Evolutionary conservation across 64 coral and sea anemone genomes (phyloP), one percentile per base, ranked within the genome.

Genomic region (Porites australiensis): DNA sequence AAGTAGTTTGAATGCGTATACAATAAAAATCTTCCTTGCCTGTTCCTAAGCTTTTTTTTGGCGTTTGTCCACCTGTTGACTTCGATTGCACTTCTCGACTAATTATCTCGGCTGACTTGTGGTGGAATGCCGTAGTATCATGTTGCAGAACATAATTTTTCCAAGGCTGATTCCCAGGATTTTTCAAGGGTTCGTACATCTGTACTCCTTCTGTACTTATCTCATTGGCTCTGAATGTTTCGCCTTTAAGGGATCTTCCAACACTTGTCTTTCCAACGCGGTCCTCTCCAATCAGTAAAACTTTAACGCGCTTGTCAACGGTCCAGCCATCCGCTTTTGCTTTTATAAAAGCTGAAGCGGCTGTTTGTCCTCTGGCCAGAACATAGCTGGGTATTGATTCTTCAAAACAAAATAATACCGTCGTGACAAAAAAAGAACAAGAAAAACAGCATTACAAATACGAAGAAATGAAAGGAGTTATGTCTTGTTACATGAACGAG

Each of bases 261-360:
- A 90, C 12, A 68, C 76, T 90, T 12, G 88, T 90, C 47, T 90
- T 90, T 70, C 88, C 88, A 6, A 64, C 60, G 21, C 88, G 62
- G 21, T 57, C 73, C 51, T 90, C 77, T 19, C 88, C 88, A 53
- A 90, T 53, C 63, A 90, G 18, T 44, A 81, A 54, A 1, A 90
- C 64, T 20, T 63, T 76, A 3, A 70, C 88, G 14, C 77, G 88
- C 19, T 27, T 50, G 20, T 79, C 74, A 59, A 68, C 22, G n/a
- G 54, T 70, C 64, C 54, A 44, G 60, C 88, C 88, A 15, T 48
- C 70, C 16, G 68, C 11, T 13, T 80, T 51, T 22, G 88, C 88
- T 54, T n/a, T 82, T 27, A 67, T 44, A 12, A 69, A 90, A 54
- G 88, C 88, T 72, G 69, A 27, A 5, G 44, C 7, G 27, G 69